phyloP scores from a whole-genome alignment of 1,140 invertebrate species.

The Pteromalus puparum region DNA sequence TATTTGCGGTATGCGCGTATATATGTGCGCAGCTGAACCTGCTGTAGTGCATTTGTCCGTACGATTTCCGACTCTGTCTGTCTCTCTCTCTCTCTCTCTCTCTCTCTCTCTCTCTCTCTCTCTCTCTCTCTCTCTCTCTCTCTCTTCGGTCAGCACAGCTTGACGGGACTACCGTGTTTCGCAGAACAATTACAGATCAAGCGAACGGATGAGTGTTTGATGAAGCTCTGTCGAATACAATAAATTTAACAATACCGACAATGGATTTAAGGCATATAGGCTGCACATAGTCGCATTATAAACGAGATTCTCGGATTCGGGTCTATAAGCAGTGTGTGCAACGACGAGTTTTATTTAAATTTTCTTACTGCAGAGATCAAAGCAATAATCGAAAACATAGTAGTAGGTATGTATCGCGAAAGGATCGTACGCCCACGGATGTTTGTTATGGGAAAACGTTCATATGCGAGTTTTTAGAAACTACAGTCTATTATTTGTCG shows the following conservation, averaged over 20 bases:
- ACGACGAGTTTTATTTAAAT: not conserved
- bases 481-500: not conserved
- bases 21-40: constrained; percentile 48
- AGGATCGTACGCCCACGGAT: not conserved
- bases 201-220: not conserved
- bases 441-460: not conserved
- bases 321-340: no score
- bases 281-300: not conserved
- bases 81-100: not conserved
- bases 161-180: not conserved
- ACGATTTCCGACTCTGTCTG: not conserved
- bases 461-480: not conserved
- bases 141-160: not conserved
- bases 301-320: not conserved
- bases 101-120: not conserved
- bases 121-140: not conserved
- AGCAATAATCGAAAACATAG: not conserved
- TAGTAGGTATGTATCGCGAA: no score
- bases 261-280: not conserved
- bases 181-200: not conserved
- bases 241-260: not conserved
- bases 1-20: constrained; percentile 50
- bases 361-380: not conserved
- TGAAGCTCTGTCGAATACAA: not conserved
- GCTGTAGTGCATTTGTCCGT: not conserved